These are phyloP conservation scores for Neostethus bicornis DNA, from an alignment of 2,797 vertebrate species.

Conservation along the genomic window DNA sequence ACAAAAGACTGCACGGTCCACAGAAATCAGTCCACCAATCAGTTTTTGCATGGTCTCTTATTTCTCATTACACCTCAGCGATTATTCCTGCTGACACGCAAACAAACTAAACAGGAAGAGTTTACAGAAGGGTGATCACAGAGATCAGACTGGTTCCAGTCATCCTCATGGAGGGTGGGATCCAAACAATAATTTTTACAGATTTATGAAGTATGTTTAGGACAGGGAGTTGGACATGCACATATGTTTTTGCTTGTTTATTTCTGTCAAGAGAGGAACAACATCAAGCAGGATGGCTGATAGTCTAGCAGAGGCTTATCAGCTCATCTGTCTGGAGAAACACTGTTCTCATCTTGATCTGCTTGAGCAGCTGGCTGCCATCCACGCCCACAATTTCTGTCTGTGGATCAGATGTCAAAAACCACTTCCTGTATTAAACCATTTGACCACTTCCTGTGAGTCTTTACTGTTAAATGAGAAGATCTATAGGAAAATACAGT, in stretches of 20 bases:
- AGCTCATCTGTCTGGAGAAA: slow-evolving; percentile 71
- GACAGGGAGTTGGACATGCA: slow-evolving; percentile 16
- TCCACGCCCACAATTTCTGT: slow-evolving; percentile 57
- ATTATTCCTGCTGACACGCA: slow-evolving; percentile 33
- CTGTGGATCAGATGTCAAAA: slow-evolving; percentile 65
- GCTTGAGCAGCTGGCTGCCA: slow-evolving; percentile 51
- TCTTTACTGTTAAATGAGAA: slow-evolving; percentile 7
- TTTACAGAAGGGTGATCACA: slow-evolving; percentile 45
- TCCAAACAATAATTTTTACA: slow-evolving; percentile 56
- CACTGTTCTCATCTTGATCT: slow-evolving; percentile 60
- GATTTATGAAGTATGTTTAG: slow-evolving; percentile 41
- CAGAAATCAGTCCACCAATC: slow-evolving; percentile 1
- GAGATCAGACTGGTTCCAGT: slow-evolving; percentile 48
- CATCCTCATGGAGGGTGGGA: slow-evolving; percentile 49
- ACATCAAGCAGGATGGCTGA: slow-evolving; percentile 49
- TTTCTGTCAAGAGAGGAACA: slow-evolving; percentile 25
- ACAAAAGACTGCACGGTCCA: slow-evolving; percentile 1
- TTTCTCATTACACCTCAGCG: slow-evolving; percentile 4
- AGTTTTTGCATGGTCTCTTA: slow-evolving; percentile 5
- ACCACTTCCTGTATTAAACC: slow-evolving; percentile 65
- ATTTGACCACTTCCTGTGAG: slow-evolving; percentile 52
- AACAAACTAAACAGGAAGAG: slow-evolving; percentile 42
- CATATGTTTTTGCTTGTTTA: slow-evolving; percentile 21
- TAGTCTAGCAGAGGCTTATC: slow-evolving; percentile 67
- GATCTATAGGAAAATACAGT: neutral